These are phyloP conservation scores for Phyllostomus discolor DNA, from an alignment of 2,113 vertebrate species.

Conservation along the genomic window DNA sequence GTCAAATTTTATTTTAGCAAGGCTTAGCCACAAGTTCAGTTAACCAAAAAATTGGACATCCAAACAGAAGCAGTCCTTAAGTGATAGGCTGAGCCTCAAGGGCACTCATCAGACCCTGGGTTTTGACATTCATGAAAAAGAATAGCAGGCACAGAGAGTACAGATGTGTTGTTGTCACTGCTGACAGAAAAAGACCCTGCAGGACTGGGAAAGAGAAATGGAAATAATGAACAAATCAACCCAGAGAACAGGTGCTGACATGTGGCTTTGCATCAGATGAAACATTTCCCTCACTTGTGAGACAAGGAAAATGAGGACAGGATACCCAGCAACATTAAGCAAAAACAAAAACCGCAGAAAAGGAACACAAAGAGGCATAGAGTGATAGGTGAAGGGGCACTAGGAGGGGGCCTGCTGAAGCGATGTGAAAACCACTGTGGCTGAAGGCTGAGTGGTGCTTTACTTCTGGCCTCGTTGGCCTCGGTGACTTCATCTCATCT, in stretches of 20 bases:
- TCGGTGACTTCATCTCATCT: constrained; percentile 31
- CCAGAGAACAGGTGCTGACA: constrained; percentile 23
- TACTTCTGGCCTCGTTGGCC: constrained; percentile 12
- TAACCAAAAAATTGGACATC: background rate
- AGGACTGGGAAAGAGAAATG: constrained; percentile 5
- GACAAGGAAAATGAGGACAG: constrained; percentile 56
- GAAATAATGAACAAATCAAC: constrained; percentile 23
- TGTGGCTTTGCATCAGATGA: background rate
- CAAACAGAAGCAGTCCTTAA: background rate
- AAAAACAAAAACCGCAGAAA: constrained; percentile 44
- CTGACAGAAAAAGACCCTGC: constrained; percentile 21
- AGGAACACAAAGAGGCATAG: background rate
- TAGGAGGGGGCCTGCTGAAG: background rate
- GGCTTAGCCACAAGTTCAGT: background rate
- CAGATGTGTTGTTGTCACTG: background rate
- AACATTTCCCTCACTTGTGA: constrained; percentile 37
- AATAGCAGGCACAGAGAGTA: background rate
- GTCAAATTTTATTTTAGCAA: background rate
- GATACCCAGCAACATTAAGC: background rate
- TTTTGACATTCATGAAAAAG: constrained; percentile 26
- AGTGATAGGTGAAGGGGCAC: constrained; percentile 28
- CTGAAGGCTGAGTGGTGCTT: background rate
- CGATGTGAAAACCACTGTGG: background rate
- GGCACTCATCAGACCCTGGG: background rate
- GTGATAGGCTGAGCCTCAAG: background rate